Evolutionary conservation across 2,113 vertebrate species (phyloP).

Genomic region (Mastomys coucha): DNA sequence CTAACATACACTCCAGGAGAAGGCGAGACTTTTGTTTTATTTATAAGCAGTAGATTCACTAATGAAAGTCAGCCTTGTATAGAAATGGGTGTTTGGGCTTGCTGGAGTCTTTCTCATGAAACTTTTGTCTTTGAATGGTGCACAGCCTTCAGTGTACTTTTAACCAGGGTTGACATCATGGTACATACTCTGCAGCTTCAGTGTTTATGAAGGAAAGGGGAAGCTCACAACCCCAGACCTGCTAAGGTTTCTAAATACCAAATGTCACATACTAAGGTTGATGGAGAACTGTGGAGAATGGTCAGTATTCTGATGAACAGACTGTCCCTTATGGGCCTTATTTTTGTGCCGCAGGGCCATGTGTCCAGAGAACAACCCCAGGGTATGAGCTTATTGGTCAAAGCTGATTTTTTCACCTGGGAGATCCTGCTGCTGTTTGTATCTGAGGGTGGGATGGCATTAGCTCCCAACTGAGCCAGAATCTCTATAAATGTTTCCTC

Average conservation of each 20-base stretch:
- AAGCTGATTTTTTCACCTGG: neutral
- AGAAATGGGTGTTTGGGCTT: neutral
- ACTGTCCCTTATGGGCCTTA: neutral
- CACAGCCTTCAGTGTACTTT: neutral
- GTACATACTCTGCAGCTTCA: neutral
- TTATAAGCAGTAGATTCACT: neutral
- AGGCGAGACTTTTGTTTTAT: constrained; percentile 6
- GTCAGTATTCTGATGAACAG: neutral
- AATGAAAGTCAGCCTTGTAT: neutral
- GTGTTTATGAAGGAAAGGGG: neutral
- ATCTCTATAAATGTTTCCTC: neutral
- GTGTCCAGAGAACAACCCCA: neutral
- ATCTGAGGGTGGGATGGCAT: neutral
- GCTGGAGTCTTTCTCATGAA: neutral
- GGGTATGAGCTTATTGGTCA: neutral
- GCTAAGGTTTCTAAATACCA: neutral
- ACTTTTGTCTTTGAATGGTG: neutral
- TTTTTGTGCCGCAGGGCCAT: neutral
- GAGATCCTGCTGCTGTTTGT: neutral
- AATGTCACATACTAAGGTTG: neutral
- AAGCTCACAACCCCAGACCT: neutral
- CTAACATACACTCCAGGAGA: neutral
- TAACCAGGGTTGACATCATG: neutral
- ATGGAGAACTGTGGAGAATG: neutral
- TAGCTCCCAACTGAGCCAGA: neutral